Conservation (phyloP, 2,113 vertebrate species). For the Gambusia holbrooki region DNA sequence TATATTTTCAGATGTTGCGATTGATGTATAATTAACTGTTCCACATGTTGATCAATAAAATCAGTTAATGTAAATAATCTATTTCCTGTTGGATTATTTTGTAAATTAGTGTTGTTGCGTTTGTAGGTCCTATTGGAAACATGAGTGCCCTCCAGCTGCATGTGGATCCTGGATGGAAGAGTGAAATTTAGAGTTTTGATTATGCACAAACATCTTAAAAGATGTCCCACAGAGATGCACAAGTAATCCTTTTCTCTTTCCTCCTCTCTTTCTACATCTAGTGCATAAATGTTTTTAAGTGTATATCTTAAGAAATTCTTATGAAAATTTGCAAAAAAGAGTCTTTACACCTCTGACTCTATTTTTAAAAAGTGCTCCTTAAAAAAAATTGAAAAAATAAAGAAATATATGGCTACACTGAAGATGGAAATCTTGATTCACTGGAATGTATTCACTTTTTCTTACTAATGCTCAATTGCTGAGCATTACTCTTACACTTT, state of each 20-base stretch:
- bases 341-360: not conserved
- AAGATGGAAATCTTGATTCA: not conserved
- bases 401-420: not conserved
- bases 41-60: not conserved
- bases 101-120: slow-evolving; percentile 4
- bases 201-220: not conserved
- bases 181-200: slow-evolving; percentile 60
- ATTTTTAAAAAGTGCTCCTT: not conserved
- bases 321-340: not conserved
- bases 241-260: not conserved
- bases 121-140: slow-evolving; percentile 41
- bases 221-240: not conserved
- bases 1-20: too few species aligned
- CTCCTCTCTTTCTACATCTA: not conserved
- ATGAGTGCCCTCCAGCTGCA: slow-evolving; percentile 71
- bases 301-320: not conserved
- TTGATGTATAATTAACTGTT: not conserved
- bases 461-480: slow-evolving; percentile 6
- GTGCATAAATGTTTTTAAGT: not conserved
- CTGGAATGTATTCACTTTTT: not conserved
- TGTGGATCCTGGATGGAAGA: slow-evolving; percentile 77
- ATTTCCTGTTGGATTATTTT: too few species aligned
- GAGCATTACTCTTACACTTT: not conserved
- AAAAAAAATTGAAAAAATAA: not conserved
- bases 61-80: too few species aligned